Evolutionary conservation across 2,797 vertebrate genomes (phyloP), one percentile per base, ranked within the genome.

Genomic region (Cyclopterus lumpus): DNA sequence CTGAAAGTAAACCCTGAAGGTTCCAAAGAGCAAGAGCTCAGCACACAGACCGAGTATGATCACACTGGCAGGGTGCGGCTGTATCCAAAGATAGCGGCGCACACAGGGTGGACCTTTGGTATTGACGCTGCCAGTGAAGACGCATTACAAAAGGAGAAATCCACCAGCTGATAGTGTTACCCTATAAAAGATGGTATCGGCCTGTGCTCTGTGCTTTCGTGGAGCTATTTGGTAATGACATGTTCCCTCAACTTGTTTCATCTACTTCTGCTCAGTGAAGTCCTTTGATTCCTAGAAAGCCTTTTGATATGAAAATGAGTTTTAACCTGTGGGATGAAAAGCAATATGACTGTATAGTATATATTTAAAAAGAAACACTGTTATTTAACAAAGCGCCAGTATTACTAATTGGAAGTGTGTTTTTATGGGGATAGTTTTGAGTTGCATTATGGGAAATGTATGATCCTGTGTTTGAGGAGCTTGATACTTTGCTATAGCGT

Each of bases 21-120:
- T 55, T 53, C 63, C 81, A 82, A 77, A 85, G 79, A 59, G 53
- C 12, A 8, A 74, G 44, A 30, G 55, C 26, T 51, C 38, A 46
- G 28, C 36, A 62, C 55, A 66, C 26, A 6, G 49, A 67, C 58
- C 22, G 34, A 36, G 68, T 12, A 26, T 61, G 77, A 86, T 86
- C 88, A 88, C 80, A 75, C 57, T 69, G 64, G 55, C 82, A 88
- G 89, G 94, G 94, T 91, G 95, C 88, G 94, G 86, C 84, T 75
- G 71, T 86, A 72, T 80, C 88, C 81, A 84, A 78, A 68, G 42
- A 30, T 61, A 42, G 30, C 3, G 79, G 55, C 58, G 75, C 71
- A 90, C 81, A 91, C 86, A 88, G 80, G 75, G 82, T 87, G 83
- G 90, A 94, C 92, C 92, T 94, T 91, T 91, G 90, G 71, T 93